phyloP scores from a whole-genome alignment of 2,113 vertebrate species.

The Girardinichthys multiradiatus region DNA sequence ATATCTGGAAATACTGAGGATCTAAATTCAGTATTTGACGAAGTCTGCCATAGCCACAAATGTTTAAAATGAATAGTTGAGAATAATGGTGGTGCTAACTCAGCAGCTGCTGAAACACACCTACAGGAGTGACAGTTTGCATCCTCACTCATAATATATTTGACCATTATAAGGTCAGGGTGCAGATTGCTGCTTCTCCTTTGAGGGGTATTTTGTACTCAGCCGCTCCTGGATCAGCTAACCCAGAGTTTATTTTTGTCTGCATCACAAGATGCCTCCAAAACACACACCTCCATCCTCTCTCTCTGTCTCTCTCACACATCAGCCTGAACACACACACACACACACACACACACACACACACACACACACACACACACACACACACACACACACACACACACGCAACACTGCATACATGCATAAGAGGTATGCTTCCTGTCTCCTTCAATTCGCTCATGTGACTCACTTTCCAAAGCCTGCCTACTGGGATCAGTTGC shows the following conservation, averaged over 20 bases:
- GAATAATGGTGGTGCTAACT: background rate
- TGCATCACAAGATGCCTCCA: slow-evolving; percentile 16
- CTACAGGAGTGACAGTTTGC: slow-evolving; percentile 1
- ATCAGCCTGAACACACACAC: no score
- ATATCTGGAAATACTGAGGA: background rate
- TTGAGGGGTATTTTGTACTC: background rate
- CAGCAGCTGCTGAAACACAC: background rate
- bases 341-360: slow-evolving; percentile 9
- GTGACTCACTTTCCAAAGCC: slow-evolving; percentile 80
- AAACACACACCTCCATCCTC: slow-evolving; percentile 1
- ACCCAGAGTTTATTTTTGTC: slow-evolving; percentile 5
- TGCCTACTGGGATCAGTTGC: slow-evolving; percentile 84
- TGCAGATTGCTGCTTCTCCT: background rate
- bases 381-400: slow-evolving; percentile 12
- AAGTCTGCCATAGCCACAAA: background rate
- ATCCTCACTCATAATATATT: background rate
- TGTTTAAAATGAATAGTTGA: background rate
- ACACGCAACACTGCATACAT: slow-evolving; percentile 34
- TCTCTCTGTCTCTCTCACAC: no score
- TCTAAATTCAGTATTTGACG: background rate
- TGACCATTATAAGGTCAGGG: background rate
- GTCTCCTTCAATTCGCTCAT: slow-evolving; percentile 77
- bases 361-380: slow-evolving; percentile 14
- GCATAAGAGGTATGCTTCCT: slow-evolving; percentile 67
- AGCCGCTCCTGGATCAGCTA: background rate